Conservation (phyloP, 2,113 vertebrate genomes). For the Garra rufa region DNA sequence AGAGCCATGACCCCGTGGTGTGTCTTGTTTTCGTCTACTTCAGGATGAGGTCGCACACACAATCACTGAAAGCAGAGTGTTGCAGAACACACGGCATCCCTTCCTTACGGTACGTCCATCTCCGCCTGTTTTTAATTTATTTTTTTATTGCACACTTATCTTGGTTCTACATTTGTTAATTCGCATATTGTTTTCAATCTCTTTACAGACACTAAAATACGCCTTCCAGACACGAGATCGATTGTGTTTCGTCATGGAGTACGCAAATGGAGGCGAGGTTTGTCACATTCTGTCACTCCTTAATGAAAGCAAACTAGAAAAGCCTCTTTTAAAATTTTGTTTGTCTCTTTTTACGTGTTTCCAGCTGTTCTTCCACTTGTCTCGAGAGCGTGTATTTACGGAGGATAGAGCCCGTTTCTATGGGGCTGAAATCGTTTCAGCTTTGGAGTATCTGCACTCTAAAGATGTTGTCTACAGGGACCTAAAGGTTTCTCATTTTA, state of each 20-base stretch:
- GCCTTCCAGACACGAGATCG: slow-evolving; percentile 95
- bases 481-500: slow-evolving; percentile 84
- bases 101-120: slow-evolving; percentile 86
- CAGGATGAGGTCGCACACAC: slow-evolving; percentile 98
- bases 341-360: background rate
- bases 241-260: slow-evolving; percentile 97
- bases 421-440: slow-evolving; percentile 93
- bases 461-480: slow-evolving; percentile 93
- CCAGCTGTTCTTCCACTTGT: slow-evolving; percentile 94
- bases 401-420: slow-evolving; percentile 94
- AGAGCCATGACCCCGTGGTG: background rate
- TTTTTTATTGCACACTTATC: background rate
- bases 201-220: slow-evolving; percentile 87
- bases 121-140: too few relatives aligned
- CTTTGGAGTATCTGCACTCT: slow-evolving; percentile 92
- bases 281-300: slow-evolving; percentile 22
- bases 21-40: slow-evolving; percentile 13
- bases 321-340: background rate
- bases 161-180: background rate
- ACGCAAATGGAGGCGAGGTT: slow-evolving; percentile 95
- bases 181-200: background rate
- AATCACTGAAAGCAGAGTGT: slow-evolving; percentile 92
- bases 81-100: slow-evolving; percentile 93
- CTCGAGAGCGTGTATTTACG: slow-evolving; percentile 89
- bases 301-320: background rate